A percentile compares a stretch with the other conserved stretches of the same genome.
phyloP scores from a whole-genome alignment of 2,888 invertebrate species.

The Eudasyphora cyanicolor region DNA sequence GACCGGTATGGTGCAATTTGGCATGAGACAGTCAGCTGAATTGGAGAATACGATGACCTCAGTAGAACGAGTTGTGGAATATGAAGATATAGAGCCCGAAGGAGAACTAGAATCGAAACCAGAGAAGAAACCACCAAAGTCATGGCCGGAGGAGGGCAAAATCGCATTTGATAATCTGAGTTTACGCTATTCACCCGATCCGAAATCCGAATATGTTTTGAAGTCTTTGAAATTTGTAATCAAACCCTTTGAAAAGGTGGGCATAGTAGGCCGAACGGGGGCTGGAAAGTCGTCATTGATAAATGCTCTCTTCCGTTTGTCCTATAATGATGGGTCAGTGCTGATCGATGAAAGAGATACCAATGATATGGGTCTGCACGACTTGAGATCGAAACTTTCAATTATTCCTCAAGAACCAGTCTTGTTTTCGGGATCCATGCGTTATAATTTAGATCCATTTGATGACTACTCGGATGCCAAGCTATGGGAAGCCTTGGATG shows the following conservation, averaged over 20 bases:
- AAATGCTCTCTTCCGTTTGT: constrained; percentile 88
- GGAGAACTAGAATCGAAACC: constrained; percentile 84
- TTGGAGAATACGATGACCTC: constrained; percentile 93
- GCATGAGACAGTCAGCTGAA: constrained; percentile 95
- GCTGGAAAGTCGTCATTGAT: constrained; percentile 87
- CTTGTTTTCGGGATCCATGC: constrained; percentile 91
- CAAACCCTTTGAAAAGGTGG: constrained; percentile 84
- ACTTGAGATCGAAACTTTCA: constrained; percentile 88
- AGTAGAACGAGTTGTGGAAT: constrained; percentile 90
- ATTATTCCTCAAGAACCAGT: constrained; percentile 93
- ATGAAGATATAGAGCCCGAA: constrained; percentile 81
- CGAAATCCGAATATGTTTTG: constrained; percentile 86
- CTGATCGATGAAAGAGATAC: constrained; percentile 90
- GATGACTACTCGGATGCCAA: constrained; percentile 88
- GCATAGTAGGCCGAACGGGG: constrained; percentile 87
- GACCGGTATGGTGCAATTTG: constrained; percentile 88
- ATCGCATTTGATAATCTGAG: constrained; percentile 86
- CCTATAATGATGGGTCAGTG: constrained; percentile 88
- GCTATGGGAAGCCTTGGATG: constrained; percentile 91
- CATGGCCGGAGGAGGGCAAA: constrained; percentile 88
- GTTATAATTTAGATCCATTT: constrained; percentile 95
- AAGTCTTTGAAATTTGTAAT: constrained; percentile 85
- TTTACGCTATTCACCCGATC: constrained; percentile 85
- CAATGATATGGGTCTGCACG: constrained; percentile 85
- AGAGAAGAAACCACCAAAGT: constrained; percentile 83